phyloP scores from a whole-genome alignment of 1,140 invertebrate species.

The Ooceraea biroi region DNA sequence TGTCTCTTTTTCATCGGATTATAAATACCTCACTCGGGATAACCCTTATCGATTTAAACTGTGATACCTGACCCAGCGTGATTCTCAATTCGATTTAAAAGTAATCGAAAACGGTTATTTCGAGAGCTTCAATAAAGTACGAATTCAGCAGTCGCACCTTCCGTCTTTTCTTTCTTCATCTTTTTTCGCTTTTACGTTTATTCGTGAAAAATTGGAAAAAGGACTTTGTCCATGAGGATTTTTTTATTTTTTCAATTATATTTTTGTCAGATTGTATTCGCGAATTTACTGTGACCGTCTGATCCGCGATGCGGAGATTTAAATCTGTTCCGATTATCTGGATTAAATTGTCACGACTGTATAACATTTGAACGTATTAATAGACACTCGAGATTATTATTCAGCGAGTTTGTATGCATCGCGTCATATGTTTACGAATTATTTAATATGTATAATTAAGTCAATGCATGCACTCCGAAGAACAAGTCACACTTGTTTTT shows the following conservation, averaged over 20 bases:
- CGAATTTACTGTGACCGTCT: background rate
- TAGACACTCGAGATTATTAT: constrained; percentile 25
- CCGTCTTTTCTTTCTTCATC: too few relatives aligned
- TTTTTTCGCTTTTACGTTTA: too few relatives aligned
- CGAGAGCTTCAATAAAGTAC: too few relatives aligned
- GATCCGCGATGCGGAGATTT: background rate
- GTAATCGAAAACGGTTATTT: too few relatives aligned
- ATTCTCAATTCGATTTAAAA: too few relatives aligned
- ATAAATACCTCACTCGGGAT: background rate
- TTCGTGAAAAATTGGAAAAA: background rate
- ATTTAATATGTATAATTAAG: constrained; percentile 9
- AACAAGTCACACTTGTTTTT: constrained; percentile 28
- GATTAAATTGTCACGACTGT: constrained; percentile 33
- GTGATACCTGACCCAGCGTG: background rate
- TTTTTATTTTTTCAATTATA: constrained; percentile 7
- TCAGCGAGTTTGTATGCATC: constrained; percentile 12
- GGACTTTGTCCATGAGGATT: background rate
- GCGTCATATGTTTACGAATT: constrained; percentile 2
- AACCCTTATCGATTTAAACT: constrained; percentile 15
- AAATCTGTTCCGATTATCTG: constrained; percentile 29
- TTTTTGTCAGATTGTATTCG: constrained; percentile 4
- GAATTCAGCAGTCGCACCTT: too few relatives aligned
- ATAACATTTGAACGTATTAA: constrained; percentile 29
- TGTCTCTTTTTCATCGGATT: background rate
- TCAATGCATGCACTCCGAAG: background rate